Base-by-base conservation (phyloP, 2,113 vertebrate genomes). In the Rhea pennata region DNA sequence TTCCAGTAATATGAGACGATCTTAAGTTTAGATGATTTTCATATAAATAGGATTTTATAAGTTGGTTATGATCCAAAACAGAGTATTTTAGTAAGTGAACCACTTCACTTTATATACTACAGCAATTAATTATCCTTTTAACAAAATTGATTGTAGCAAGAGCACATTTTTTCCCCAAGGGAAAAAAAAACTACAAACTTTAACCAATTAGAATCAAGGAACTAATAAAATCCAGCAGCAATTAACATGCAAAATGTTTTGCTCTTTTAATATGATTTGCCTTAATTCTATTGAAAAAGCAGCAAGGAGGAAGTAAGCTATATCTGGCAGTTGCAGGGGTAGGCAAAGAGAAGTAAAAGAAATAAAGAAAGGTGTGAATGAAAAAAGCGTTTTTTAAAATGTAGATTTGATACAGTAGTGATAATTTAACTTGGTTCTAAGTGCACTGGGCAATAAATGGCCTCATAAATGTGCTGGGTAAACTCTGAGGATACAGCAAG, bases 381-480 rank as follows among this genome's bases (percentile, higher is more conserved):
- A 95, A 95, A 95, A 90, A 90, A 39, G 50, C 42, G 0, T 5
- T 16, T 87, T 79, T 64, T 65, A 7, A 53, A 96, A 96, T 76
- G 87, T 69, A 94, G 84, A 95, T 96, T 92, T 88, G 79, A 91
- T 90, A 86, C 9, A 74, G 56, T 87, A 77, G 81, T 89, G 79
- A 95, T 95, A 96, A 97, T 96, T 97, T 91, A 97, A 84, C 71
- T 87, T 91, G 80, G 50, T 94, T 91, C 44, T 97, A 96, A 97
- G 83, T 81, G 94, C 81, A 86, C 48, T 79, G 46, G 54, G 91
- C 61, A 94, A 95, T 96, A 96, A 96, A 96, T 75, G 73, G 79
- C 71, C 90, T 93, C 90, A 97, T 97, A 98, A 98, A 97, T 71
- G 89, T 91, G 77, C 71, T 91, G 87, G 84, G 79, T 95, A 96